These are phyloP conservation scores for Himalopsyche anomala DNA, from an alignment of 2,888 invertebrate species.

Conservation along the genomic window DNA sequence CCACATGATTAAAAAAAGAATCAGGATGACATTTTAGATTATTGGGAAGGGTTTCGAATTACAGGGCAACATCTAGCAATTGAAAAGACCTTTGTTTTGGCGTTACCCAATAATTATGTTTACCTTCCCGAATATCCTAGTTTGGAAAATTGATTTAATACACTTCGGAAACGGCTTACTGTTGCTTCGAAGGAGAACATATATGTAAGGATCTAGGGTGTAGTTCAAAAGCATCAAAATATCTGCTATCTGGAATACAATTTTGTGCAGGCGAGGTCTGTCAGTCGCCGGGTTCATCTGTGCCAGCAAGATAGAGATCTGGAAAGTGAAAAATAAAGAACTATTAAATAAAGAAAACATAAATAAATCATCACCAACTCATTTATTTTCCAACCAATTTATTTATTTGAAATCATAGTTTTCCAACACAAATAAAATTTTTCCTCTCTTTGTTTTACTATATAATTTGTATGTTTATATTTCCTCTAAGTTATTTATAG, in stretches of 20 bases:
- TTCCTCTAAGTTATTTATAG: no score
- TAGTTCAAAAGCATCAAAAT: constrained; percentile 88
- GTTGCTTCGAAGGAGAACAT: constrained; percentile 83
- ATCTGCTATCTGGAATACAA: constrained; percentile 81
- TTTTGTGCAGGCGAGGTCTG: constrained; percentile 70
- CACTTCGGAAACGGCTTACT: constrained; percentile 66
- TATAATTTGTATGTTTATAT: no score
- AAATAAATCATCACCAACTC: no score
- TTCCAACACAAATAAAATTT: no score
- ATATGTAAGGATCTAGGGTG: constrained; percentile 88
- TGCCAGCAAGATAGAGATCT: constrained; percentile 82
- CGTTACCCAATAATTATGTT: constrained; percentile 52
- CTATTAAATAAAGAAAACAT: no score
- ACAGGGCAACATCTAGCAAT: constrained; percentile 53
- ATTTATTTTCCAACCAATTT: no score
- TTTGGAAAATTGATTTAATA: constrained; percentile 64
- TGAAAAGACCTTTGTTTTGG: constrained; percentile 4
- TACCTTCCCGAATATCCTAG: constrained; percentile 65
- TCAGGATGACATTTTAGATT: constrained; percentile 37
- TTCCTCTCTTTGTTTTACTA: no score
- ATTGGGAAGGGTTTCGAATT: constrained; percentile 46
- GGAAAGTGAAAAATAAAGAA: constrained; percentile 65
- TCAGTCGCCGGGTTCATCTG: constrained; percentile 70
- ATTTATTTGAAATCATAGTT: no score
- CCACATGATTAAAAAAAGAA: background rate